These are phyloP conservation scores for Drosophila pallidifrons DNA, from an alignment of 1,140 invertebrate genomes.

Conservation along the genomic window DNA sequence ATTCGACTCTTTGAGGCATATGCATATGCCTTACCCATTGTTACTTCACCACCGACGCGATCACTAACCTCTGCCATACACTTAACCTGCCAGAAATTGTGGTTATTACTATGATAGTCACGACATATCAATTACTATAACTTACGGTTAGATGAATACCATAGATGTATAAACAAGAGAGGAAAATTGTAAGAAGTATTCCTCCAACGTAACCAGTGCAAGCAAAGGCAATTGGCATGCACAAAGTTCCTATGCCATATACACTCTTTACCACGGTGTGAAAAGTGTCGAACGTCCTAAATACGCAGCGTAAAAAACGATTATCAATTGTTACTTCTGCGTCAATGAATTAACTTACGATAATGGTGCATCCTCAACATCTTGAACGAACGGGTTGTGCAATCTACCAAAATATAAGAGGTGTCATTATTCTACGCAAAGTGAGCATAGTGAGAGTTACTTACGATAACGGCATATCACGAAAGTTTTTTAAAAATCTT, in stretches of 20 bases:
- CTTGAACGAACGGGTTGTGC: neutral
- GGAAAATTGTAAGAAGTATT: neutral
- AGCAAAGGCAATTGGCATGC: neutral
- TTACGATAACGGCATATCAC: neutral
- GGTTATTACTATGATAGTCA: neutral
- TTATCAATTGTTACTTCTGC: neutral
- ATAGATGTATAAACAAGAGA: neutral
- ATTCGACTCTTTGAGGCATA: neutral
- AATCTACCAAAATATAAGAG: neutral
- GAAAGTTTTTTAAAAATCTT: neutral
- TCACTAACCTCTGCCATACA: neutral
- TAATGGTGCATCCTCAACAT: neutral
- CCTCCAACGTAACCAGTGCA: neutral
- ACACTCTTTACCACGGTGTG: neutral
- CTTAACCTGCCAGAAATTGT: neutral
- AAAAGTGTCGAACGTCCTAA: slow-evolving; percentile 1
- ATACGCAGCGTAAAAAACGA: neutral
- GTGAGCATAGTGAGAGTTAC: neutral
- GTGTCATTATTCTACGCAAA: neutral
- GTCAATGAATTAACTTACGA: neutral
- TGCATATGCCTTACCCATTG: neutral
- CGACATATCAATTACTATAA: neutral
- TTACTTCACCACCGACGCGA: neutral
- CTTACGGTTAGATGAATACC: slow-evolving; percentile 14
- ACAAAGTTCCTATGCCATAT: neutral